Conservation (phyloP, 2,888 invertebrate genomes). For the Cerastis leucographa region DNA sequence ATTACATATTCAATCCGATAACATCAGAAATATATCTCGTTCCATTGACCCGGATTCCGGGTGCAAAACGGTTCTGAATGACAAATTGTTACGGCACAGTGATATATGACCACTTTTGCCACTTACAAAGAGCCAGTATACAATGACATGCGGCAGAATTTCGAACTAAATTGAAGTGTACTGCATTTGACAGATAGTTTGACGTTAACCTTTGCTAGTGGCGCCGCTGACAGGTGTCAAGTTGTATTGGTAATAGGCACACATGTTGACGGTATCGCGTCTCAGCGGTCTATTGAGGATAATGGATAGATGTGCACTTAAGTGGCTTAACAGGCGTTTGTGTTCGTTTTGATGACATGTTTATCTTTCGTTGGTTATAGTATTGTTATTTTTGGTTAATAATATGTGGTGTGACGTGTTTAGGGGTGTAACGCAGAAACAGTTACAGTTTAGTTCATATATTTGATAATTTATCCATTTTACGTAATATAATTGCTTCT, state of each 20-base stretch:
- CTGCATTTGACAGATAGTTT: slow-evolving; percentile 27
- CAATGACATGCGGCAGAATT: background rate
- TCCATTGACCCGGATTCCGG: slow-evolving; percentile 29
- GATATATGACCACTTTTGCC: slow-evolving; percentile 56
- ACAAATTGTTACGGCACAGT: slow-evolving; percentile 68
- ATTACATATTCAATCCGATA: slow-evolving; percentile 46
- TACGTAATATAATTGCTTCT: background rate
- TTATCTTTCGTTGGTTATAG: slow-evolving; percentile 28
- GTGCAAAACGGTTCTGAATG: slow-evolving; percentile 54
- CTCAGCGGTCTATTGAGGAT: slow-evolving; percentile 45
- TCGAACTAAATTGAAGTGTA: slow-evolving; percentile 16
- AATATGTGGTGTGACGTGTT: slow-evolving; percentile 5
- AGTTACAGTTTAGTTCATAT: background rate
- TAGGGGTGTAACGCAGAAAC: background rate
- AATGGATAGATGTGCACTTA: slow-evolving; percentile 54
- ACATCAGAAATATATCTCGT: slow-evolving; percentile 42
- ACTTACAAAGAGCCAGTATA: slow-evolving; percentile 21
- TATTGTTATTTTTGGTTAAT: slow-evolving; percentile 20
- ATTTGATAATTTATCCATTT: background rate
- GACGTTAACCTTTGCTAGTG: slow-evolving; percentile 15
- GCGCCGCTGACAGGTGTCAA: slow-evolving; percentile 7
- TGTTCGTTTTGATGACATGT: slow-evolving; percentile 51
- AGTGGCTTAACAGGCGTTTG: slow-evolving; percentile 34
- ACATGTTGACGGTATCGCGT: slow-evolving; percentile 64
- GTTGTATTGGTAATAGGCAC: slow-evolving; percentile 20